Evolutionary conservation across 1,140 invertebrate genomes (phyloP).

Genomic region (Chironomus striatipennis): DNA sequence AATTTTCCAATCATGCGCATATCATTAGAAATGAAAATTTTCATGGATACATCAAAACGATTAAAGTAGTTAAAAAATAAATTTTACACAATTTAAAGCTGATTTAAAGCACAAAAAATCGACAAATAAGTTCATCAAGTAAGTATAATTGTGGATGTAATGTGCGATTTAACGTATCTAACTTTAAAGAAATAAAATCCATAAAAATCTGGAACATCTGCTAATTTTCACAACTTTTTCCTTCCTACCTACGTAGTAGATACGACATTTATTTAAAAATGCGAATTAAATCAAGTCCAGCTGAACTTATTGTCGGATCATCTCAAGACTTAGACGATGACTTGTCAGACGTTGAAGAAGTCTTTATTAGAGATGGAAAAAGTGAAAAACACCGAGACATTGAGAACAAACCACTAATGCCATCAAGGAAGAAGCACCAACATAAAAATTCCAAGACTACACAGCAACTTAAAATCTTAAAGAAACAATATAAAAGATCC

Average conservation of each 20-base stretch:
- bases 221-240: background rate
- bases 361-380: slow-evolving; percentile 64
- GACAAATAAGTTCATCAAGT: too few relatives aligned
- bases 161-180: too few relatives aligned
- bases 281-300: slow-evolving; percentile 2
- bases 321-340: slow-evolving; percentile 43
- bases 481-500: slow-evolving; percentile 43
- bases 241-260: background rate
- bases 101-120: too few relatives aligned
- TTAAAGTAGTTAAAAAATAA: too few relatives aligned
- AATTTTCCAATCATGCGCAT: background rate
- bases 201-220: background rate
- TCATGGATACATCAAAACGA: background rate
- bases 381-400: slow-evolving; percentile 36
- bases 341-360: slow-evolving; percentile 62
- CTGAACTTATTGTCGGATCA: slow-evolving; percentile 9
- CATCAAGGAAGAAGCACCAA: background rate
- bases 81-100: too few relatives aligned
- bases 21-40: background rate
- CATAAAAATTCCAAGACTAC: slow-evolving; percentile 43
- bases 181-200: too few relatives aligned
- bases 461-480: slow-evolving; percentile 38
- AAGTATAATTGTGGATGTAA: too few relatives aligned
- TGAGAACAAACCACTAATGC: slow-evolving; percentile 15
- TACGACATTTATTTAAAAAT: background rate